phyloP scores from a whole-genome alignment of 2,113 vertebrate species.

The Brachyhypopomus gauderio region DNA sequence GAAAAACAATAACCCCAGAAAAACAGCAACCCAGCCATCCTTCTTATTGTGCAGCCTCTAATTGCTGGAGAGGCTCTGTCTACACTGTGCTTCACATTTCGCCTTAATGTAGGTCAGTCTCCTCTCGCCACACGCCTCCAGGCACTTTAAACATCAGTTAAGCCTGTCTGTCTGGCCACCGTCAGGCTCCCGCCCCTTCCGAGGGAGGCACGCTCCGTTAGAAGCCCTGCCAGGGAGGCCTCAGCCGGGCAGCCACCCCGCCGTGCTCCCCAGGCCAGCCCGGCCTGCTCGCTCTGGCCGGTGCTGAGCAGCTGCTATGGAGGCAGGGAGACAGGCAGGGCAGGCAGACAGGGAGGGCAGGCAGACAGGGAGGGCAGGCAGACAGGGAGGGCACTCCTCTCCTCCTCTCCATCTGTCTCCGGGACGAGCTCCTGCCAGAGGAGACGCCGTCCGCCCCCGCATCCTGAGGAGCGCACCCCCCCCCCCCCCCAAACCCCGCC shows the following conservation, averaged over 20 bases:
- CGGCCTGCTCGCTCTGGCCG: slow-evolving; percentile 33
- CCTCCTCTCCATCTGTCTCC: slow-evolving; percentile 71
- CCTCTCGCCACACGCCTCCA: slow-evolving; percentile 65
- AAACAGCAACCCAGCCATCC: slow-evolving; percentile 26
- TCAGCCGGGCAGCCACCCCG: slow-evolving; percentile 68
- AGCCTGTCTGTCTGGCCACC: slow-evolving; percentile 3
- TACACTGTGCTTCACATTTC: background rate
- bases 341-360: slow-evolving; percentile 58
- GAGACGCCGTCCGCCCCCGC: slow-evolving; percentile 61
- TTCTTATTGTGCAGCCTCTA: slow-evolving; percentile 26
- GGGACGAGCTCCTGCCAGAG: slow-evolving; percentile 70
- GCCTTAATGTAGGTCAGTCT: slow-evolving; percentile 73
- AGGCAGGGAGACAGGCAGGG: slow-evolving; percentile 44
- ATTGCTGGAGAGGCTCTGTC: slow-evolving; percentile 27
- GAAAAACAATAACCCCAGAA: background rate
- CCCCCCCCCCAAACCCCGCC: too few species aligned
- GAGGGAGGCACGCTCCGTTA: slow-evolving; percentile 52
- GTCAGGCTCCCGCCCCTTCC: slow-evolving; percentile 27
- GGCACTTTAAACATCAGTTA: slow-evolving; percentile 39
- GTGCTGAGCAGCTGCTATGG: slow-evolving; percentile 32
- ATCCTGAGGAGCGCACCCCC: slow-evolving; percentile 70
- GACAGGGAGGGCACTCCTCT: slow-evolving; percentile 59
- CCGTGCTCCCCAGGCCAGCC: slow-evolving; percentile 64
- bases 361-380: slow-evolving; percentile 52
- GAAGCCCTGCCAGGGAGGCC: slow-evolving; percentile 70